These are phyloP conservation scores for Coptotermes formosanus DNA, from an alignment of 1,140 invertebrate genomes.

Conservation along the genomic window DNA sequence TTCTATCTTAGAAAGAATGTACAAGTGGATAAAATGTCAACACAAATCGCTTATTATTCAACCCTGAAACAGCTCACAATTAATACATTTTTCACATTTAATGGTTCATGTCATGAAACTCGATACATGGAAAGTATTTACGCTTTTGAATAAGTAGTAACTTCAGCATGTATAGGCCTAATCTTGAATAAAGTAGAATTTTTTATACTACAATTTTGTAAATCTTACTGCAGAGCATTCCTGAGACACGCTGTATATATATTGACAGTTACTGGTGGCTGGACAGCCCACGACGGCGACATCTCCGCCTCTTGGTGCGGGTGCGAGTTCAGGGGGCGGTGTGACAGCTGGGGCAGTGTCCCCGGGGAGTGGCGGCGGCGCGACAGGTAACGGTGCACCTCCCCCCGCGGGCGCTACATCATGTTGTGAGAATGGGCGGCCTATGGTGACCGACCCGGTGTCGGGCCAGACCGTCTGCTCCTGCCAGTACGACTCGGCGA, in stretches of 20 bases:
- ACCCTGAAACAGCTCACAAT: no score
- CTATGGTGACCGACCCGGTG: constrained; percentile 90
- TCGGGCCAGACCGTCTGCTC: constrained; percentile 95
- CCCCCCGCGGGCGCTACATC: constrained; percentile 67
- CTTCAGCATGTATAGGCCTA: no score
- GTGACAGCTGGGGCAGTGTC: constrained; percentile 49
- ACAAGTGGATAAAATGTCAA: no score
- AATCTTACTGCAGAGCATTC: no score
- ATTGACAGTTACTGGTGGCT: constrained; percentile 68
- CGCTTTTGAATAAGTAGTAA: no score
- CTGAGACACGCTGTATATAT: neutral
- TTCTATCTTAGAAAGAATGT: no score
- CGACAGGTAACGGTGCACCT: constrained; percentile 58
- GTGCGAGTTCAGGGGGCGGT: constrained; percentile 55
- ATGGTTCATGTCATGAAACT: no score
- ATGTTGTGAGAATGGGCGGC: constrained; percentile 90
- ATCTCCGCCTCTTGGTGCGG: constrained; percentile 54
- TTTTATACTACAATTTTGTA: no score
- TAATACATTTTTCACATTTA: no score
- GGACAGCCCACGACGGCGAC: constrained; percentile 66
- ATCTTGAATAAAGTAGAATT: no score
- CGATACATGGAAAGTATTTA: no score
- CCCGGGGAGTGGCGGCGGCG: constrained; percentile 41
- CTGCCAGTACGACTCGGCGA: constrained; percentile 85
- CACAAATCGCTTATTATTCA: no score